These are phyloP conservation scores for Alligator sinensis DNA, from an alignment of 2,113 vertebrate species.

Conservation along the genomic window DNA sequence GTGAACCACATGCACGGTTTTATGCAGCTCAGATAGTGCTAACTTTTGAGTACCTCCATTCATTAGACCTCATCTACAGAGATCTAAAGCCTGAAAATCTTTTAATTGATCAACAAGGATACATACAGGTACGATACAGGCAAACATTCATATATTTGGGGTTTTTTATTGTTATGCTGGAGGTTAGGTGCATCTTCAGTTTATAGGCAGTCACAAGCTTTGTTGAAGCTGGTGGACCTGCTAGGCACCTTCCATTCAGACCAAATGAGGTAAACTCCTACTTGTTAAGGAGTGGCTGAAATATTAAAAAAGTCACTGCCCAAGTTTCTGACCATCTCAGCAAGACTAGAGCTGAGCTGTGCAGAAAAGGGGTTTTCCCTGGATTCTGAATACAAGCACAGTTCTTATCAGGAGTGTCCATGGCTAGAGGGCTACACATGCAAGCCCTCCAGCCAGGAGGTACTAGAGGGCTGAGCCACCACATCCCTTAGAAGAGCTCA, in stretches of 20 bases:
- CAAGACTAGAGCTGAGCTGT: not conserved
- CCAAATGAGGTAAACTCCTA: not conserved
- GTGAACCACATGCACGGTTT: slow-evolving; percentile 97
- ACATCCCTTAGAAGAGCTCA: too few species aligned
- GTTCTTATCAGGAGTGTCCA: too few species aligned
- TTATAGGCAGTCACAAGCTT: not conserved
- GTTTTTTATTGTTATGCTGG: not conserved
- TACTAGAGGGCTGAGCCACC: too few species aligned
- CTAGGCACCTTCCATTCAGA: not conserved
- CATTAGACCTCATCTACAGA: slow-evolving; percentile 99
- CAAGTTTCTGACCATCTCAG: not conserved
- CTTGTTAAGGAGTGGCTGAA: slow-evolving; percentile 19
- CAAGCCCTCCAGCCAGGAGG: not conserved
- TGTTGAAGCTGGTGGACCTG: not conserved
- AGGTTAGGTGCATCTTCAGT: not conserved
- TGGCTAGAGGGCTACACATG: not conserved
- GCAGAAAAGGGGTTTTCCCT: not conserved
- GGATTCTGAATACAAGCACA: not conserved
- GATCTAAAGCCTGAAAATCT: slow-evolving; percentile 99
- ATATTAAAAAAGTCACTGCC: not conserved
- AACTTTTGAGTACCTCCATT: slow-evolving; percentile 99
- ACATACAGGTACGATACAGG: slow-evolving; percentile 92
- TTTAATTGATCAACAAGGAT: slow-evolving; percentile 99
- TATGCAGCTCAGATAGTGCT: slow-evolving; percentile 99
- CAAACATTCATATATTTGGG: slow-evolving; percentile 4